Percentiles rank a stretch among this genome's conserved stretches.
Evolutionary conservation across 2,888 invertebrate species (phyloP).

Genomic region (Drosophila leonis): DNA sequence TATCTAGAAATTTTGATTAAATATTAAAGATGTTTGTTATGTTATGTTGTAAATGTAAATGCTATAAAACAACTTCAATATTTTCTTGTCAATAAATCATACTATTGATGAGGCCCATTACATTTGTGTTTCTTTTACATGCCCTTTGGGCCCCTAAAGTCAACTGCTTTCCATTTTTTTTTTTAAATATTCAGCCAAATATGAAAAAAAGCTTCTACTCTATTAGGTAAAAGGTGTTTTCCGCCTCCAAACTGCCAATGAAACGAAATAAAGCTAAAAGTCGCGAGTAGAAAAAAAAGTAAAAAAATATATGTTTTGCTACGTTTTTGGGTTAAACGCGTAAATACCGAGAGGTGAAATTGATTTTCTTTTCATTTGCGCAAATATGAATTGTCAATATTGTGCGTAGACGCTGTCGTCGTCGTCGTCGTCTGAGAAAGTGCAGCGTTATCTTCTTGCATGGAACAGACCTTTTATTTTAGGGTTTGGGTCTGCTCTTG

Average conservation of each 20-base stretch:
- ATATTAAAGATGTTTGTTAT: not conserved
- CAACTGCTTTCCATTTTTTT: not conserved
- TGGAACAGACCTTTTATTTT: conserved; percentile 31
- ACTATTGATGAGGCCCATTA: not conserved
- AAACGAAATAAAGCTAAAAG: conserved; percentile 27
- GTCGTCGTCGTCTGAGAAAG: conserved; percentile 65
- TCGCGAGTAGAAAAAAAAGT: conserved; percentile 31
- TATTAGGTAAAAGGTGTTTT: conserved; percentile 5
- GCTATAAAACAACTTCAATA: not conserved
- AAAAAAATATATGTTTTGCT: conserved; percentile 33
- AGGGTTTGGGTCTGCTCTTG: conserved; percentile 39
- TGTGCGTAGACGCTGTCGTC: conserved; percentile 60
- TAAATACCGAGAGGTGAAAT: conserved; percentile 85
- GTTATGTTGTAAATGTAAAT: too few species aligned
- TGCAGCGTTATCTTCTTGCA: conserved; percentile 57
- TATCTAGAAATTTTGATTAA: not conserved
- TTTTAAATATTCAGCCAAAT: conserved; percentile 1
- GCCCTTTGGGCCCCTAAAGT: not conserved
- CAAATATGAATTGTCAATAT: conserved; percentile 85
- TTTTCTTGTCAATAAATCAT: not conserved
- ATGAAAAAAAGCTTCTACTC: conserved; percentile 2
- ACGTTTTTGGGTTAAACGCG: conserved; percentile 81
- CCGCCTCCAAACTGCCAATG: not conserved
- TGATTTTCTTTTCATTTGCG: conserved; percentile 85
- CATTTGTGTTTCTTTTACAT: not conserved